Conservation (phyloP, 2,797 vertebrate genomes). For the Mus minutoides region DNA sequence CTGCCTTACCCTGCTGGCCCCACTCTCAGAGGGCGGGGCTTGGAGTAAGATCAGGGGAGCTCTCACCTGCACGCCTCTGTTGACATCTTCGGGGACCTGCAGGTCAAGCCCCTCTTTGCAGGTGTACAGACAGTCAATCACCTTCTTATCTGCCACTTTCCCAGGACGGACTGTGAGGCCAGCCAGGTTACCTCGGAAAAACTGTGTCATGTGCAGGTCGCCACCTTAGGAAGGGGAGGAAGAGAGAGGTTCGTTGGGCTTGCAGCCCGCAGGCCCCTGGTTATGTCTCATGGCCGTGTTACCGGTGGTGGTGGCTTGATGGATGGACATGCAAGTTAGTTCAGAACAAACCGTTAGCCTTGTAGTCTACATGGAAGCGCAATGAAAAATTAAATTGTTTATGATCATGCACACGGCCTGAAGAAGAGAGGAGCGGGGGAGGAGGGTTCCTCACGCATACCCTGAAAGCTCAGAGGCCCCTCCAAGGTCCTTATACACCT, state of each 20-base stretch:
- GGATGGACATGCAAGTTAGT: slow-evolving; percentile 95
- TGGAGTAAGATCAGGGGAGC: fast-evolving
- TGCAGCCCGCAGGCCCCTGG: fast-evolving
- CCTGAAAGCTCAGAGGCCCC: background rate
- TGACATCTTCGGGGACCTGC: slow-evolving; percentile 91
- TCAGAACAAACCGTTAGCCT: slow-evolving; percentile 83
- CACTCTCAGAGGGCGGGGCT: background rate
- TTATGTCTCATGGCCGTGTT: background rate
- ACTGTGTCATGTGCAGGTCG: slow-evolving; percentile 94
- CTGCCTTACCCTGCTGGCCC: fast-evolving
- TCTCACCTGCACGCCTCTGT: slow-evolving; percentile 93
- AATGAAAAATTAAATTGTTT: slow-evolving; percentile 69
- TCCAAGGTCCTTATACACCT: background rate
- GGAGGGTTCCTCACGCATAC: background rate
- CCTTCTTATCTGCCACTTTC: slow-evolving; percentile 97
- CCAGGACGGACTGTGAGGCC: slow-evolving; percentile 96
- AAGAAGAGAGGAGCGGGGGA: background rate
- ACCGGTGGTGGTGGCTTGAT: slow-evolving; percentile 72
- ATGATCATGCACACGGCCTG: slow-evolving; percentile 87
- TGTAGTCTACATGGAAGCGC: slow-evolving; percentile 79
- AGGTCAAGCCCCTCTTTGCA: slow-evolving; percentile 98
- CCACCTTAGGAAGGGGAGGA: slow-evolving; percentile 89
- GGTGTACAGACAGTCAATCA: slow-evolving; percentile 98
- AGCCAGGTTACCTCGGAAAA: slow-evolving; percentile 96
- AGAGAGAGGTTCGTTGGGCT: background rate